Base-by-base conservation (phyloP, 2,797 vertebrate species). In the Corythornis leucogaster region DNA sequence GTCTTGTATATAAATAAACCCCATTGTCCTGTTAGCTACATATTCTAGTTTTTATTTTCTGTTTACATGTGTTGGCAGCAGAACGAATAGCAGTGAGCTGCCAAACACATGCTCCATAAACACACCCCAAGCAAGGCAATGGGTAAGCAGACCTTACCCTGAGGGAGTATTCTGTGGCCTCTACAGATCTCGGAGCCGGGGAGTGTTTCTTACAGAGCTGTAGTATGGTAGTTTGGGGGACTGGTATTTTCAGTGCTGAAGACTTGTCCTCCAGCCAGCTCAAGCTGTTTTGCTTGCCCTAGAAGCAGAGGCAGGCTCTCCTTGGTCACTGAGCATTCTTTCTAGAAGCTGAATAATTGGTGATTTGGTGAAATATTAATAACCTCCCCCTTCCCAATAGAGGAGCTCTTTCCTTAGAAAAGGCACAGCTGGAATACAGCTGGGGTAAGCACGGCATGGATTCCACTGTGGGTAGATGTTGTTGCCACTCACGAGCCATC, bases 401-500 rank as follows among this genome's bases (percentile, higher is more conserved):
- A 45, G 63, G 74, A 82, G n/a, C 45, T 80, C 31, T 68, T 80
- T 35, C 66, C 50, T 15, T 45, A 66, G 30, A 25, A 43, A 21
- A 80, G 35, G 15, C 53, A 25, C 63, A 90, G 92, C 51, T 90
- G 81, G 69, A 80, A 5, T 63, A 80, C 61, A 85, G 85, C 90
- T 94, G 79, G 28, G 33, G 38, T 75, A 55, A 68, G 75, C 69
- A 28, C 1, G 0, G 24, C 68, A 28, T 0, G 0, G 57, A 1
- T 46, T 66, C 66, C 31, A 21, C 46, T 77, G 57, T 28, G 59
- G 17, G 2, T 25, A 67, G 78, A 25, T 58, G 46, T 54, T 92
- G 0, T 31, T 63, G 30, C 46, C 1, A 2, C 73, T 82, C 79
- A 38, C 1, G 24, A 59, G 67, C 48, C 2, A 2, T 30, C 35